Conservation (phyloP, 2,113 vertebrate species). For the Galeopterus variegatus region DNA sequence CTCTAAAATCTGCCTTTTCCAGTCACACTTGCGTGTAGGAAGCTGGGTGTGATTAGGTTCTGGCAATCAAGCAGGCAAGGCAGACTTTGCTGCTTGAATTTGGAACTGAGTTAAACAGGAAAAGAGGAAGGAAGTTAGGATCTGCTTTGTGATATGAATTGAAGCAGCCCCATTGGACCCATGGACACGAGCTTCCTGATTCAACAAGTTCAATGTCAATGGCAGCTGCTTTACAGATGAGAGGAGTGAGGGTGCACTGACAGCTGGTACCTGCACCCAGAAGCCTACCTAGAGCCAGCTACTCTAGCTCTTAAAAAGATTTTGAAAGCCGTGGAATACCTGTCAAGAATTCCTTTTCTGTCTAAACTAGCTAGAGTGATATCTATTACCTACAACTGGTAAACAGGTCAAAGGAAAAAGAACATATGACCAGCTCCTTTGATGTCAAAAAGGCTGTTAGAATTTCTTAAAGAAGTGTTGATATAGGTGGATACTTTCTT, state of each 20-base stretch:
- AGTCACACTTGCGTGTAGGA: background rate
- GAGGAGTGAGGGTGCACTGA: no score
- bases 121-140: background rate
- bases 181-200: background rate
- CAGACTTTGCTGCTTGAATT: background rate
- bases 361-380: background rate
- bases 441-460: background rate
- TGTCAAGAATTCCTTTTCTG: background rate
- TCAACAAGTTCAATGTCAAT: background rate
- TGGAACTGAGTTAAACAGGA: background rate
- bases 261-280: background rate
- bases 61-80: background rate
- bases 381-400: background rate
- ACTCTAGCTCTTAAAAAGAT: background rate
- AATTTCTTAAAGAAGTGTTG: background rate
- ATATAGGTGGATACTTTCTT: background rate
- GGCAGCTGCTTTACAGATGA: background rate
- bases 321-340: background rate
- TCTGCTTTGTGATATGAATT: background rate
- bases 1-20: background rate
- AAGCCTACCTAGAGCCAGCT: background rate
- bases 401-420: background rate
- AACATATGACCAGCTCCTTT: background rate
- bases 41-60: background rate
- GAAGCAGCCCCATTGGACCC: background rate